Conservation (phyloP, 2,888 invertebrate species). For the Epistrophe eligans region DNA sequence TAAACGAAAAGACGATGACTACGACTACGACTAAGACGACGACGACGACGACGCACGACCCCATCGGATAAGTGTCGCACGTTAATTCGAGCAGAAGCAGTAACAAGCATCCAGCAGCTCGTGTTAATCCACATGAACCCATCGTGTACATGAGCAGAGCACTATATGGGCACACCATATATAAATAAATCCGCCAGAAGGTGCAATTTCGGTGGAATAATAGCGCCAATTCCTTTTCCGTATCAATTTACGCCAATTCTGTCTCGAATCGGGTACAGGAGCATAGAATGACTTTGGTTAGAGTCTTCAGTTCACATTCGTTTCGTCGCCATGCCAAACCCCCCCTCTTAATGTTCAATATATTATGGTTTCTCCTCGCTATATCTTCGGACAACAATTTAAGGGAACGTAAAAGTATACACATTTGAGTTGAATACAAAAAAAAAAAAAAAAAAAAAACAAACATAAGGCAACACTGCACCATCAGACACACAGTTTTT, state of each 20-base stretch:
- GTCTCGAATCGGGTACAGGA: slow-evolving; percentile 42
- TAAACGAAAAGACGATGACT: not conserved
- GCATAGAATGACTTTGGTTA: slow-evolving; percentile 39
- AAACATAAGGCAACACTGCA: slow-evolving; percentile 21
- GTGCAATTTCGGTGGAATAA: slow-evolving; percentile 63
- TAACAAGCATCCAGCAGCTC: slow-evolving; percentile 73
- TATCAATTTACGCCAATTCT: slow-evolving; percentile 74
- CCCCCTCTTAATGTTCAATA: slow-evolving; percentile 51
- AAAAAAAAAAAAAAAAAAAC: slow-evolving; percentile 14
- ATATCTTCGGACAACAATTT: slow-evolving; percentile 40
- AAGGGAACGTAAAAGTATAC: slow-evolving; percentile 48
- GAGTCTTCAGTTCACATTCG: slow-evolving; percentile 54
- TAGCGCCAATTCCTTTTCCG: slow-evolving; percentile 74
- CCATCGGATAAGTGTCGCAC: slow-evolving; percentile 73
- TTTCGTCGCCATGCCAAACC: slow-evolving; percentile 44
- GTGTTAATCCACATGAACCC: slow-evolving; percentile 75
- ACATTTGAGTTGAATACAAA: slow-evolving; percentile 6
- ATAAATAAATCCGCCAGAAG: slow-evolving; percentile 37
- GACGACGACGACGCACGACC: slow-evolving; percentile 65
- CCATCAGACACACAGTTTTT: slow-evolving; percentile 55
- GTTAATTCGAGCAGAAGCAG: slow-evolving; percentile 74
- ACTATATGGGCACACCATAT: slow-evolving; percentile 48
- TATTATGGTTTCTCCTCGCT: slow-evolving; percentile 11
- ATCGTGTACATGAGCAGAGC: slow-evolving; percentile 54
- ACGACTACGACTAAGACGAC: not conserved